These are phyloP conservation scores for Centruroides sculpturatus DNA, from an alignment of 1,140 invertebrate genomes.

Conservation along the genomic window DNA sequence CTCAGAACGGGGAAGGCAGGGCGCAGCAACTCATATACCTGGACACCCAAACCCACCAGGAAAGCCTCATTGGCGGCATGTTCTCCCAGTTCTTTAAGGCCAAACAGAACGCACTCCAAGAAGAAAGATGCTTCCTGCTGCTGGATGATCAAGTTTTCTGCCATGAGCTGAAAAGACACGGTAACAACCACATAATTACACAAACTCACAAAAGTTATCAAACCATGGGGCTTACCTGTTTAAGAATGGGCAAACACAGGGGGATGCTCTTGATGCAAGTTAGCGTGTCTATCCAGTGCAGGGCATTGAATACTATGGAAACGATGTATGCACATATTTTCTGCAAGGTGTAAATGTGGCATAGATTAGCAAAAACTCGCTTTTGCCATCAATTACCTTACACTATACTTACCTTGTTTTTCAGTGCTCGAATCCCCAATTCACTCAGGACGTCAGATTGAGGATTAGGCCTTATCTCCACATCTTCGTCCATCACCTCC, in stretches of 20 bases:
- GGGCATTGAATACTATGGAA: slow-evolving; percentile 39
- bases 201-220: too few relatives aligned
- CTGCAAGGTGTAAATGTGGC: slow-evolving; percentile 16
- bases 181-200: not conserved
- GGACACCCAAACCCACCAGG: slow-evolving; percentile 49
- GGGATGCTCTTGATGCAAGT: slow-evolving; percentile 57
- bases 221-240: slow-evolving; percentile 20
- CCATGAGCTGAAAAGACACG: slow-evolving; percentile 19
- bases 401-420: slow-evolving; percentile 32
- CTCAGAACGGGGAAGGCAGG: slow-evolving; percentile 44
- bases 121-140: slow-evolving; percentile 20
- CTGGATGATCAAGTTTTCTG: slow-evolving; percentile 16
- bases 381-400: slow-evolving; percentile 28
- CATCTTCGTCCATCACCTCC: slow-evolving; percentile 12
- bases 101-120: slow-evolving; percentile 22
- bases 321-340: slow-evolving; percentile 23
- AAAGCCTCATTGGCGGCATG: slow-evolving; percentile 63
- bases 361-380: too few relatives aligned
- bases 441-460: slow-evolving; percentile 46
- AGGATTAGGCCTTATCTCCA: not conserved
- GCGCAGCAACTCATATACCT: slow-evolving; percentile 64
- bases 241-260: slow-evolving; percentile 45
- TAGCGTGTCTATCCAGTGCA: slow-evolving; percentile 70
- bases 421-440: slow-evolving; percentile 36
- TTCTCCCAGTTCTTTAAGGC: slow-evolving; percentile 42